phyloP scores from a whole-genome alignment of 2,888 invertebrate genomes.

The Magallana nippona region DNA sequence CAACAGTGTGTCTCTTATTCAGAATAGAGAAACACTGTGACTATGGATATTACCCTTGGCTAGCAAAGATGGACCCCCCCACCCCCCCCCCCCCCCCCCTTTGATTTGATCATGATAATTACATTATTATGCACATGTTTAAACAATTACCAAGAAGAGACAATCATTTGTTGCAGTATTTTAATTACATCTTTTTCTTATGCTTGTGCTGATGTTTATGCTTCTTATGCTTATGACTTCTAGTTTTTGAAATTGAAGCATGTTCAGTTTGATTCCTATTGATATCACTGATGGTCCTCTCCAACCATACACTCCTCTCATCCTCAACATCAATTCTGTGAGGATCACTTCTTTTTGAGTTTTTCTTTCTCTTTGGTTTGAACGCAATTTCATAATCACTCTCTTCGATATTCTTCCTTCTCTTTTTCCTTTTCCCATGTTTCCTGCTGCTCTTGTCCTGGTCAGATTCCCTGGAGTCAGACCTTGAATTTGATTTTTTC shows the following conservation, averaged over 20 bases:
- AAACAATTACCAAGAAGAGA: too few species aligned
- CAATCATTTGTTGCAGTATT: too few species aligned
- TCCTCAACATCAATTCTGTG: neutral
- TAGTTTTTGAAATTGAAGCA: neutral
- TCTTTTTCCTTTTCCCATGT: conserved; percentile 17
- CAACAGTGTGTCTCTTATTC: too few species aligned
- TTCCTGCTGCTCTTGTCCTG: neutral
- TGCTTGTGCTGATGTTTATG: neutral
- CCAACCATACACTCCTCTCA: neutral
- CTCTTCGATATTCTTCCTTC: neutral
- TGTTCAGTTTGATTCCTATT: neutral
- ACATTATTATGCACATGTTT: too few species aligned
- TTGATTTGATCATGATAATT: too few species aligned
- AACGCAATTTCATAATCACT: neutral
- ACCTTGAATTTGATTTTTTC: conserved; percentile 3
- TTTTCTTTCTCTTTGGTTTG: neutral
- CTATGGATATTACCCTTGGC: too few species aligned
- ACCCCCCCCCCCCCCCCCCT: too few species aligned
- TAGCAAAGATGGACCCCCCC: too few species aligned
- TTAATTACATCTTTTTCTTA: too few species aligned
- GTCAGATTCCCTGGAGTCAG: neutral
- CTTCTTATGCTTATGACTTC: conserved; percentile 11
- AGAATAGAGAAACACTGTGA: too few species aligned
- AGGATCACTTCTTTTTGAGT: neutral
- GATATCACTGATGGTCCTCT: neutral